Base-by-base conservation (phyloP, 2,888 invertebrate species). In the Hipparchia sbordonii region DNA sequence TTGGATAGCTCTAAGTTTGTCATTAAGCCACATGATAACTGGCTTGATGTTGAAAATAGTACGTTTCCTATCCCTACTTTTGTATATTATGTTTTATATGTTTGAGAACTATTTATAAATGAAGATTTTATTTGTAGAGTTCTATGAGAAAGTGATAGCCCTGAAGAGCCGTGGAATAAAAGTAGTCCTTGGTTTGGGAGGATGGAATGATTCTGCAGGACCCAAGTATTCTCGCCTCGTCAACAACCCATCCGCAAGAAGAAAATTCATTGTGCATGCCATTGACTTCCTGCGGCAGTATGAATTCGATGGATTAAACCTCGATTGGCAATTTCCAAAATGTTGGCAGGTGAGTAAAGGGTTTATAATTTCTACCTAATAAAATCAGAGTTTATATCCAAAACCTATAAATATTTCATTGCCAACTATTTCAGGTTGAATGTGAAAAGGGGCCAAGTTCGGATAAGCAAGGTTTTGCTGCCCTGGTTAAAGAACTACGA, bases 261-360 rank as follows among this genome's bases (percentile, higher is more conserved):
- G 95, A 48, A 95, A 95, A 77, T 98, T 98, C 82, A 95, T 97
- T 13, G 92, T 95, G 0, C 96, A 97, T 79, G 96, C 96, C 0
- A 78, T 97, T 0, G 95, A 96, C 79, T 98, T 98, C 83, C 95
- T 98, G 72, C 95, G 96, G 75, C 95, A 96, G 76, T 95, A 97
- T 80, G 96, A 96, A 71, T 98, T 98, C 80, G 98, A 98, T 83
- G 99, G 99, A 5, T 91, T 99, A 57, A 98, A 99, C 87, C 93
- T 98, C 48, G 98, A 98, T 85, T 98, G 98, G 98, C 98, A 98
- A 84, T 98, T 98, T 86, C 98, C 98, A 0, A 97, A 96, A 77
- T 98, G 98, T 84, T 98, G 98, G 98, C 98, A 98, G 94, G 96
- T 96, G 71, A 82, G 83, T 80, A 39, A 33, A 54, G 9, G 1